phyloP scores from a whole-genome alignment of 2,797 vertebrate species.

The Myiothlypis coronata region DNA sequence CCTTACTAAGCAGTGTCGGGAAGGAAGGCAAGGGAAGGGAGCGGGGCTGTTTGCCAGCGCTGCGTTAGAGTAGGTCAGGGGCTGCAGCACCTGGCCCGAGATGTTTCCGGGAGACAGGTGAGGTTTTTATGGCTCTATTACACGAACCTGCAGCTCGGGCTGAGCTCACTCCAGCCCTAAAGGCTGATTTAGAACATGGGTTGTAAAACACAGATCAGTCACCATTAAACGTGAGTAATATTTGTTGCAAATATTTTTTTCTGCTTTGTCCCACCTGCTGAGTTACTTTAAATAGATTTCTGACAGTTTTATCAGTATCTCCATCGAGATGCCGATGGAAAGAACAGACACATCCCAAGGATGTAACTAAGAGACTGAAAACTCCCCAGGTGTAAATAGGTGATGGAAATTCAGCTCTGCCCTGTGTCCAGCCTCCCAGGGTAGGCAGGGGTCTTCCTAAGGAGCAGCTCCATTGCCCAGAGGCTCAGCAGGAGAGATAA shows the following conservation, averaged over 20 bases:
- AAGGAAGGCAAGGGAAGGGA: neutral
- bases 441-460: neutral
- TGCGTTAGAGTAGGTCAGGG: neutral
- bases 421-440: neutral
- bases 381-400: neutral
- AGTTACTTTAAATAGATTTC: neutral
- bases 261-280: neutral
- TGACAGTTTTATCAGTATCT: neutral
- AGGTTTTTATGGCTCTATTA: neutral
- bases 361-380: neutral
- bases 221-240: rapidly evolving
- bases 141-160: neutral
- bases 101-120: rapidly evolving
- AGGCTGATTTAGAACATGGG: rapidly evolving
- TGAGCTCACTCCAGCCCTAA: neutral
- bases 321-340: rapidly evolving
- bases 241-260: neutral
- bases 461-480: neutral
- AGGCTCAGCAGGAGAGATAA: neutral
- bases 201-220: neutral
- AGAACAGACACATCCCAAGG: neutral
- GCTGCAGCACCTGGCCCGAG: neutral
- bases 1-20: rapidly evolving
- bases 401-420: neutral
- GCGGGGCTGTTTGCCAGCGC: neutral